phyloP scores from a whole-genome alignment of 2,113 vertebrate genomes.

The Harpagus bidentatus region DNA sequence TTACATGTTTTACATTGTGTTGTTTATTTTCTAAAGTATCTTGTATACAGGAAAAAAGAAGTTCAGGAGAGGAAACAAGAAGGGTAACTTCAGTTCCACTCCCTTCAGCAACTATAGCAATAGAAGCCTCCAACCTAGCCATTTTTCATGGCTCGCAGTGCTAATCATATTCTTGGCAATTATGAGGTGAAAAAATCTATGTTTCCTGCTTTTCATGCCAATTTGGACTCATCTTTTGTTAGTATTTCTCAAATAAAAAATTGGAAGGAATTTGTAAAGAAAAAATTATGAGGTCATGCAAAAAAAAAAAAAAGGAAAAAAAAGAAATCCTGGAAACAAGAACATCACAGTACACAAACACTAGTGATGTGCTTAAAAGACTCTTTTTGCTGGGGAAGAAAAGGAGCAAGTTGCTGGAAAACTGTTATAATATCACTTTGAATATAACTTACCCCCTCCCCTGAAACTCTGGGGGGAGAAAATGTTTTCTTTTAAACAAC shows the following conservation, averaged over 20 bases:
- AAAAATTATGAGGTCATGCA: not conserved
- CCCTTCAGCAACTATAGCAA: not conserved
- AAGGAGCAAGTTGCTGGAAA: not conserved
- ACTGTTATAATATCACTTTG: not conserved
- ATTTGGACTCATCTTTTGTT: not conserved
- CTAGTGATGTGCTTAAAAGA: not conserved
- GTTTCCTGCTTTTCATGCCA: not conserved
- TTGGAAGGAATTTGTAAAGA: not conserved
- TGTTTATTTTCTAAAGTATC: not conserved
- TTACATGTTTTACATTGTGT: rapidly evolving
- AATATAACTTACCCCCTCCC: not conserved
- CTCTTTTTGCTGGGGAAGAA: not conserved
- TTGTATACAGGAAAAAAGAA: not conserved
- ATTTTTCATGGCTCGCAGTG: not conserved
- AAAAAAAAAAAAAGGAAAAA: not conserved
- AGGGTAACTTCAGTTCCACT: not conserved
- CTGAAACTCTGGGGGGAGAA: not conserved
- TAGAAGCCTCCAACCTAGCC: not conserved
- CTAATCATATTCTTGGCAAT: constrained; percentile 17
- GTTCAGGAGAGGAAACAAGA: not conserved
- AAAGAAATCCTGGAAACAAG: constrained; percentile 40
- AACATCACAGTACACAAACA: constrained; percentile 43
- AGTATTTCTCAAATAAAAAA: constrained; percentile 17
- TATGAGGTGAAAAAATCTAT: not conserved
- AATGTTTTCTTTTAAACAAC: not conserved